phyloP scores from a whole-genome alignment of 2,888 invertebrate species.

The Tholera decimalis region DNA sequence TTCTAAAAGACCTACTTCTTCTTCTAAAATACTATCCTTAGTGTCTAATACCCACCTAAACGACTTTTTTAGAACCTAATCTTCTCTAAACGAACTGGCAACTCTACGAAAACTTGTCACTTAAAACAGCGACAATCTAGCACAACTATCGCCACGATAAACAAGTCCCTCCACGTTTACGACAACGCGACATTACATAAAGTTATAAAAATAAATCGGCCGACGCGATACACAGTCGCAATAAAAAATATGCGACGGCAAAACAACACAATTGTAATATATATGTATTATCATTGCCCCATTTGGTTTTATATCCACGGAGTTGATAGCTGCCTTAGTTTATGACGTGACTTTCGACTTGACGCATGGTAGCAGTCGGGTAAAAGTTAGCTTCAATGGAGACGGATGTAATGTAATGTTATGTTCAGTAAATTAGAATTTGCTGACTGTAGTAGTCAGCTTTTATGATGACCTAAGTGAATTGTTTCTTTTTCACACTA shows the following conservation, averaged over 20 bases:
- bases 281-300: conserved; percentile 83
- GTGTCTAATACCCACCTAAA: neutral
- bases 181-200: conserved; percentile 59
- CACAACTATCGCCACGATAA: conserved; percentile 61
- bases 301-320: conserved; percentile 84
- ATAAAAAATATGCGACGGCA: conserved; percentile 75
- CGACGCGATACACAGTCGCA: conserved; percentile 69
- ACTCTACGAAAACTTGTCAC: conserved; percentile 53
- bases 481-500: too few species aligned
- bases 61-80: neutral
- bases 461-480: neutral
- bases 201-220: conserved; percentile 72
- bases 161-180: conserved; percentile 63
- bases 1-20: too few species aligned
- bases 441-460: conserved; percentile 4
- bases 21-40: too few species aligned
- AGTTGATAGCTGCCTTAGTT: conserved; percentile 72
- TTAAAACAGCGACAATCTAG: conserved; percentile 46
- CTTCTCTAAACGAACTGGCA: neutral
- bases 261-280: conserved; percentile 81
- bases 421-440: conserved; percentile 19
- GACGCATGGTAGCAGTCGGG: conserved; percentile 36
- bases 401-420: conserved; percentile 28
- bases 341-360: conserved; percentile 57
- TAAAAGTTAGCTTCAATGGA: conserved; percentile 24